Evolutionary conservation across 2,888 invertebrate species (phyloP).

Genomic region (Timandra comae): DNA sequence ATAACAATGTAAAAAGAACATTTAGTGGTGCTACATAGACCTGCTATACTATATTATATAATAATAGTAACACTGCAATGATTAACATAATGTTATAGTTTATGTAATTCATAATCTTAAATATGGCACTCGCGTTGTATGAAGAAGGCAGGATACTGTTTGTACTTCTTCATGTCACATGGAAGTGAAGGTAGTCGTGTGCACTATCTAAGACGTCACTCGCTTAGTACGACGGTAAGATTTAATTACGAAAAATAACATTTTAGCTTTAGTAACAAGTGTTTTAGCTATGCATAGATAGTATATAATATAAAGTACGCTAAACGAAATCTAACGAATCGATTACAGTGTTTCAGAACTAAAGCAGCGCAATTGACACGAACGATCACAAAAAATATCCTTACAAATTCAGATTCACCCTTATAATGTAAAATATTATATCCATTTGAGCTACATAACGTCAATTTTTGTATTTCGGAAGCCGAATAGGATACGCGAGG

Average conservation of each 20-base stretch:
- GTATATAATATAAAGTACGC: conserved; percentile 2
- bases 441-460: conserved; percentile 59
- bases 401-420: conserved; percentile 67
- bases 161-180: not conserved
- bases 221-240: conserved; percentile 6
- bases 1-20: conserved; percentile 70
- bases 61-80: conserved; percentile 55
- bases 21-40: conserved; percentile 53
- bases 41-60: conserved; percentile 44
- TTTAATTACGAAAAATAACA: not conserved
- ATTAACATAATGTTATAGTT: conserved; percentile 15
- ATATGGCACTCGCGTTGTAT: conserved; percentile 44
- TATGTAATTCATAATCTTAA: conserved; percentile 24
- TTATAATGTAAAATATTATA: conserved; percentile 50
- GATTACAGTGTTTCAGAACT: conserved; percentile 50
- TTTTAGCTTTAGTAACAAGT: no score
- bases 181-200: conserved; percentile 7
- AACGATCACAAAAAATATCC: conserved; percentile 50
- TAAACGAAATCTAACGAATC: conserved; percentile 25
- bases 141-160: conserved; percentile 3
- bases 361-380: conserved; percentile 51
- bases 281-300: not conserved
- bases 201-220: conserved; percentile 15
- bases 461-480: conserved; percentile 29
- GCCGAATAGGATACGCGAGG: conserved; percentile 2